These are phyloP conservation scores for Odontamblyopus lacepedii DNA, from an alignment of 2,797 vertebrate genomes.

Conservation along the genomic window DNA sequence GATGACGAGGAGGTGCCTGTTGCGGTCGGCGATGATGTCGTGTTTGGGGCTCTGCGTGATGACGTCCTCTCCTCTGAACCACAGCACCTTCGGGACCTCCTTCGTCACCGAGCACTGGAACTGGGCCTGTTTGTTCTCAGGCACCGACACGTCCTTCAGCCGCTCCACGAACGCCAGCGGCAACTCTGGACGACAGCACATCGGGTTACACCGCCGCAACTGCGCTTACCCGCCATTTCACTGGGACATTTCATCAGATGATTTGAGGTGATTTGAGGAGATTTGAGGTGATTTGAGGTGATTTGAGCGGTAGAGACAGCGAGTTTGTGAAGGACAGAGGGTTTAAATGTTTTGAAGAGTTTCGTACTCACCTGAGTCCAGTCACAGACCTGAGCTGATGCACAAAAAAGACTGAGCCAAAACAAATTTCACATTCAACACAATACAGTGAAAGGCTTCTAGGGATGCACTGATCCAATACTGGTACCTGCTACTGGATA, in stretches of 20 bases:
- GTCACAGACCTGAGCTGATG: background rate
- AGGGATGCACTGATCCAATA: too few species aligned
- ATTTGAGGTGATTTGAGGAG: too few species aligned
- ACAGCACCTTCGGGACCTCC: conserved; percentile 92
- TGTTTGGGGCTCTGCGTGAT: conserved; percentile 92
- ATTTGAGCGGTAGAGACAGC: too few species aligned
- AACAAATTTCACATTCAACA: too few species aligned
- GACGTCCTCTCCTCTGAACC: conserved; percentile 91
- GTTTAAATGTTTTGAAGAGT: background rate
- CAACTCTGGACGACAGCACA: conserved; percentile 82
- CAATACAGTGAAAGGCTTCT: too few species aligned
- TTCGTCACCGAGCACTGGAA: conserved; percentile 94
- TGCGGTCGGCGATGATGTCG: conserved; percentile 92
- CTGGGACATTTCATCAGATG: too few species aligned
- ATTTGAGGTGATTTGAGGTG: too few species aligned
- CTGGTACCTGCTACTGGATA: too few species aligned
- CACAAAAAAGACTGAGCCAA: too few species aligned
- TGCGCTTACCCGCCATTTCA: background rate
- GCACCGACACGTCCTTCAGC: conserved; percentile 92
- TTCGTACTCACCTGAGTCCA: background rate
- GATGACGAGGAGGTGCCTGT: conserved; percentile 96
- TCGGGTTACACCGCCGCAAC: background rate
- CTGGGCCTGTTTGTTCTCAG: conserved; percentile 94
- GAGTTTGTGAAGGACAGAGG: background rate
- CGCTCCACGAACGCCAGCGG: conserved; percentile 90